A percentile compares a stretch with the other conserved stretches of the same genome.
Evolutionary conservation across 2,797 vertebrate species (phyloP).

Genomic region (Anisognathus igniventris): DNA sequence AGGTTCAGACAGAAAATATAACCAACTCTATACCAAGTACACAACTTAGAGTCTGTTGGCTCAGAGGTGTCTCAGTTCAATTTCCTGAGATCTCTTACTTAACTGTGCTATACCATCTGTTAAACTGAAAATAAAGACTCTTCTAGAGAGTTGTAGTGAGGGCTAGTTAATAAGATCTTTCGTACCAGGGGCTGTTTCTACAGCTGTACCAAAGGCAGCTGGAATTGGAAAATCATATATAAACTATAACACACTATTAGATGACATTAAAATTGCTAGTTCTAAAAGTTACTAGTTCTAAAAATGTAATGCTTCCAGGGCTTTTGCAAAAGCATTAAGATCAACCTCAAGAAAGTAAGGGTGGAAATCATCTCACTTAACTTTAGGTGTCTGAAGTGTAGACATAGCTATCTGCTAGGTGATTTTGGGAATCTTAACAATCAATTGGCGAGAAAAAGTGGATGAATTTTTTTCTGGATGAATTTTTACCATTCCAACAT

Average conservation of each 20-base stretch:
- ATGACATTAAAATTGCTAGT: neutral
- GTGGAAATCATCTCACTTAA: neutral
- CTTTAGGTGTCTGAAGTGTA: neutral
- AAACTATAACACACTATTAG: neutral
- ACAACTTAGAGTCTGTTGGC: neutral
- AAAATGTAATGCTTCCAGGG: neutral
- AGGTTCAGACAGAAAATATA: neutral
- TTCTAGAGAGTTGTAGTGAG: neutral
- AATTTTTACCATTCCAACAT: neutral
- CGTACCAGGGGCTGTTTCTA: neutral
- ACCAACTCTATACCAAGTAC: neutral
- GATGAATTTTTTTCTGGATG: neutral
- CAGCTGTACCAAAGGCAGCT: neutral
- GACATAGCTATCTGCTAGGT: neutral
- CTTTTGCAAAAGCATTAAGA: neutral
- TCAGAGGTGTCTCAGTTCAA: neutral
- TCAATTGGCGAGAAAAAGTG: neutral
- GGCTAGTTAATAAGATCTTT: neutral
- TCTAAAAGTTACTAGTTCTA: neutral
- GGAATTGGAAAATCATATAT: neutral
- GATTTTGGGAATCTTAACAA: neutral
- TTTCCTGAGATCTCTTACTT: neutral
- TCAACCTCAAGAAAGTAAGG: neutral
- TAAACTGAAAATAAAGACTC: neutral
- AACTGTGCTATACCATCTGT: neutral